Evolutionary conservation across 2,888 invertebrate species (phyloP).

Genomic region (Anaspis maculata): DNA sequence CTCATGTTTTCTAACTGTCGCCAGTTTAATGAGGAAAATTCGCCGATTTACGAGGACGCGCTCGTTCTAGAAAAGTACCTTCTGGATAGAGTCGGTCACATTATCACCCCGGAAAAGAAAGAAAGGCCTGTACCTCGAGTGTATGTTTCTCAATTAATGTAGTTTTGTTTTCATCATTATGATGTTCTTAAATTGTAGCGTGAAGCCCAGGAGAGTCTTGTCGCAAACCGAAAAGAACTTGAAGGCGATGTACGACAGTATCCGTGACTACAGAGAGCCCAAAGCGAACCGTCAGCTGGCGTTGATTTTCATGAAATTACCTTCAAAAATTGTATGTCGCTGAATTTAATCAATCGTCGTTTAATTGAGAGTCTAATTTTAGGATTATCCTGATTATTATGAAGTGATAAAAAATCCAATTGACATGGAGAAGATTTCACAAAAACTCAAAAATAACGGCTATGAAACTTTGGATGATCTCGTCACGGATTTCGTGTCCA

Average conservation of each 20-base stretch:
- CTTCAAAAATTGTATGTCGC: conserved; percentile 65
- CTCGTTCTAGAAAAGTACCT: conserved; percentile 78
- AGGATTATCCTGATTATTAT: conserved; percentile 95
- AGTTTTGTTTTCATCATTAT: too few relatives aligned
- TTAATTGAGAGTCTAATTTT: conserved; percentile 18
- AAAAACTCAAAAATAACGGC: conserved; percentile 65
- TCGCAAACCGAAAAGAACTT: conserved; percentile 66
- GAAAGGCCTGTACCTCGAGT: conserved; percentile 39
- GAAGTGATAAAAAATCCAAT: conserved; percentile 95
- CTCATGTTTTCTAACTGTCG: conserved; percentile 98
- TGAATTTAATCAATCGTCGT: not conserved
- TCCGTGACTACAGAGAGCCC: conserved; percentile 80
- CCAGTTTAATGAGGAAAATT: conserved; percentile 93
- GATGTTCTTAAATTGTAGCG: conserved; percentile 30
- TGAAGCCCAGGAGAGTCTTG: conserved; percentile 41
- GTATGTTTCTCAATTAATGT: conserved; percentile 37
- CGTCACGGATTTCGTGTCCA: conserved; percentile 79
- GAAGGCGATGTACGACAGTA: conserved; percentile 78
- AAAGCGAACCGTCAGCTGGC: conserved; percentile 85
- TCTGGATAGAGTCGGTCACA: conserved; percentile 72
- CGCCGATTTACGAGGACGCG: conserved; percentile 92
- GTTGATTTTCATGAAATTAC: conserved; percentile 88
- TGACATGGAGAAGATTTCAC: conserved; percentile 90
- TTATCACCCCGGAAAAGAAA: conserved; percentile 46
- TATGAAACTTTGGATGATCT: conserved; percentile 83